Conservation (phyloP, 2,888 invertebrate species). For the Acleris sparsana region DNA sequence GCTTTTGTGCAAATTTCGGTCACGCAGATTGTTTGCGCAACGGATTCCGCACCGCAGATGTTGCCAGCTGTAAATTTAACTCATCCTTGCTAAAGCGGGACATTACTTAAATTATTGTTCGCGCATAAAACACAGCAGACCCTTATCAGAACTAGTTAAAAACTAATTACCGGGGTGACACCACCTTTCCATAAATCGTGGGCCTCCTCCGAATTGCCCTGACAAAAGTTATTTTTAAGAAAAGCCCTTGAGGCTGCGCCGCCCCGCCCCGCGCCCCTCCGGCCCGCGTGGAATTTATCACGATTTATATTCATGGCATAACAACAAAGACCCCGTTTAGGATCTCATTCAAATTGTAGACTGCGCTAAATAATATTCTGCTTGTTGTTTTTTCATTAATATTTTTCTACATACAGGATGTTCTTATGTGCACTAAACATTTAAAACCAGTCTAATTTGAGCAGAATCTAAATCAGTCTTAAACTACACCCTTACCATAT, state of each 20-base stretch:
- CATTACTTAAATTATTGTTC: conserved; percentile 72
- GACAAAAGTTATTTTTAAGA: conserved; percentile 84
- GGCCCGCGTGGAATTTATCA: conserved; percentile 81
- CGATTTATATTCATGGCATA: conserved; percentile 85
- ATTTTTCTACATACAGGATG: conserved; percentile 12
- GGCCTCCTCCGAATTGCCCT: conserved; percentile 80
- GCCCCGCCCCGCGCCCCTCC: conserved; percentile 52
- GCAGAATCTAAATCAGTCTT: conserved; percentile 17
- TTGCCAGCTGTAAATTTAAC: conserved; percentile 45
- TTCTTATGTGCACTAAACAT: not conserved
- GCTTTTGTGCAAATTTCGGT: conserved; percentile 42
- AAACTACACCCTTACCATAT: conserved; percentile 56
- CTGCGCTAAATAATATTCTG: conserved; percentile 61
- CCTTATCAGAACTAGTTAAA: conserved; percentile 84
- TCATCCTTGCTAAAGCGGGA: conserved; percentile 49
- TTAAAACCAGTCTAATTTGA: not conserved
- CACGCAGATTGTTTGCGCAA: conserved; percentile 29
- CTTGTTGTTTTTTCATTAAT: conserved; percentile 33
- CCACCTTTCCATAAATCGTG: conserved; percentile 82
- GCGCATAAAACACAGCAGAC: conserved; percentile 73
- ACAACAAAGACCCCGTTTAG: conserved; percentile 79
- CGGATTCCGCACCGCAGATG: conserved; percentile 43
- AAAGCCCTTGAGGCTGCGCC: conserved; percentile 78
- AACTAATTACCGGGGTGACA: conserved; percentile 84
- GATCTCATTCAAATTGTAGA: conserved; percentile 74